These are phyloP conservation scores for Eciton burchellii DNA, from an alignment of 1,140 invertebrate species.

Conservation along the genomic window DNA sequence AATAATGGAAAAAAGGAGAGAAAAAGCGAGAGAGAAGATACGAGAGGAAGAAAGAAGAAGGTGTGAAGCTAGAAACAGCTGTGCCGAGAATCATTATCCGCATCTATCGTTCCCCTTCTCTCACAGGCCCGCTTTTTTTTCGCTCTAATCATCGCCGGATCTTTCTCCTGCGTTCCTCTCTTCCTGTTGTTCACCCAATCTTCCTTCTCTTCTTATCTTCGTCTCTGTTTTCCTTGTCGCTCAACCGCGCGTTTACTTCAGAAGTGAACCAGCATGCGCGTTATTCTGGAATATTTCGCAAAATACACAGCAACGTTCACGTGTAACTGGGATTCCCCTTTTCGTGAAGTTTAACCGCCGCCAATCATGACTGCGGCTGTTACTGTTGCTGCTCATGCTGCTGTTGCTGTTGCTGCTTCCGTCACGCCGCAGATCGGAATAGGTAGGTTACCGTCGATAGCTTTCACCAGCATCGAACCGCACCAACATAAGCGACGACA, in stretches of 20 bases:
- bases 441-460: constrained; percentile 67
- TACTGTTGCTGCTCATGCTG: constrained; percentile 46
- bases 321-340: constrained; percentile 67
- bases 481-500: constrained; percentile 54
- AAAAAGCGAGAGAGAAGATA: constrained; percentile 22
- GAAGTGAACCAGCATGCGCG: constrained; percentile 64
- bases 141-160: constrained; percentile 59
- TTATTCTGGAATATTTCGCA: constrained; percentile 49
- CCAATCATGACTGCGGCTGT: constrained; percentile 60
- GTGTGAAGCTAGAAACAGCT: constrained; percentile 45
- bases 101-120: constrained; percentile 55
- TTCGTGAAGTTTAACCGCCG: constrained; percentile 50
- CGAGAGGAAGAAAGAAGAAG: constrained; percentile 44
- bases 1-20: constrained; percentile 67
- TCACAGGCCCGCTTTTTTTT: constrained; percentile 58
- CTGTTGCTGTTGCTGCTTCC: constrained; percentile 51
- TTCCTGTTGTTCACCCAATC: neutral
- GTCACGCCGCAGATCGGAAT: constrained; percentile 29
- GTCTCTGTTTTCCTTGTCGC: no score
- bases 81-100: constrained; percentile 45
- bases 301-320: constrained; percentile 26
- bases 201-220: neutral
- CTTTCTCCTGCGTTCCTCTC: constrained; percentile 63
- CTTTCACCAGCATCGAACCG: constrained; percentile 60
- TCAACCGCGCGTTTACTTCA: constrained; percentile 45